A percentile compares a stretch with the other conserved stretches of the same genome.
These are phyloP conservation scores for Volucella zonaria DNA, from an alignment of 2,888 invertebrate species.

Conservation along the genomic window DNA sequence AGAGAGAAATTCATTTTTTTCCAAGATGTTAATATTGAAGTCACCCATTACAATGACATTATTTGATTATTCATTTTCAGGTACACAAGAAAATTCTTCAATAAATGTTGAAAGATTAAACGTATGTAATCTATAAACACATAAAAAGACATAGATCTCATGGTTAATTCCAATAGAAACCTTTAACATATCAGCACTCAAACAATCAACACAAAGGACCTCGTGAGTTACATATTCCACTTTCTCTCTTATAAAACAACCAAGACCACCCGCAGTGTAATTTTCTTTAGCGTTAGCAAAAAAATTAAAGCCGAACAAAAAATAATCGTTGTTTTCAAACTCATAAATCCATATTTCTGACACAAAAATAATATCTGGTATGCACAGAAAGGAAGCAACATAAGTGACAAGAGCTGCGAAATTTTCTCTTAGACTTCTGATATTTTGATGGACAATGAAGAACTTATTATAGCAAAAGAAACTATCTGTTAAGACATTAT, in stretches of 20 bases:
- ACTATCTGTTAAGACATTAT: slow-evolving; percentile 11
- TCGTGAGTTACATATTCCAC: not conserved
- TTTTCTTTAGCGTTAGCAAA: slow-evolving; percentile 29
- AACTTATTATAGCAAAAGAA: slow-evolving; percentile 17
- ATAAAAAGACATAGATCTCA: slow-evolving; percentile 22
- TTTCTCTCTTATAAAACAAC: slow-evolving; percentile 32
- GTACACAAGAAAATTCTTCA: slow-evolving; percentile 13
- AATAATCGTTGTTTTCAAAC: slow-evolving; percentile 25
- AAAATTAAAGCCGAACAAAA: slow-evolving; percentile 22
- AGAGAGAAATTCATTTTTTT: too few relatives aligned
- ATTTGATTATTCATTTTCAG: slow-evolving; percentile 20
- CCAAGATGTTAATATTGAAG: too few relatives aligned
- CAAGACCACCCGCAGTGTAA: slow-evolving; percentile 47
- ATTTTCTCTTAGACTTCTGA: slow-evolving; percentile 13
- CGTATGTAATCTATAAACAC: slow-evolving; percentile 31
- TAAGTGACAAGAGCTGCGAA: slow-evolving; percentile 23
- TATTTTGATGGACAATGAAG: slow-evolving; percentile 13
- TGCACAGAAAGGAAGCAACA: slow-evolving; percentile 24
- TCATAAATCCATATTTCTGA: slow-evolving; percentile 40
- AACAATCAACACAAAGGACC: slow-evolving; percentile 14
- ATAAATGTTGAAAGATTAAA: slow-evolving; percentile 33
- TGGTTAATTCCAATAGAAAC: slow-evolving; percentile 5
- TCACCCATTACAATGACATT: not conserved
- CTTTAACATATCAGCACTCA: slow-evolving; percentile 30
- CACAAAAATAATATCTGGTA: slow-evolving; percentile 31